Conservation (phyloP, 2,797 vertebrate genomes). For the Florisuga fusca region DNA sequence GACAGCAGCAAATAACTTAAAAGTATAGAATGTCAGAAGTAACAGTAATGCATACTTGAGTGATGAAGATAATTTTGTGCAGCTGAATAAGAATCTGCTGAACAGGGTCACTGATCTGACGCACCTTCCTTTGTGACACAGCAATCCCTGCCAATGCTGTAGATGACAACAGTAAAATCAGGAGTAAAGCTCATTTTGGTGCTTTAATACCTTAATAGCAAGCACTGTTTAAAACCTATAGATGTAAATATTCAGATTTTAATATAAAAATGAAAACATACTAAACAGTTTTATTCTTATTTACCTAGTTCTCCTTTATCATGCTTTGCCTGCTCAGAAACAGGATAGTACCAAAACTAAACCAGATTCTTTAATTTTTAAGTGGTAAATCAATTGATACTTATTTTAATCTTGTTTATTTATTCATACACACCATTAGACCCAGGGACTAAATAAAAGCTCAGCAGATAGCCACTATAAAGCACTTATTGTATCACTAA, state of each 20-base stretch:
- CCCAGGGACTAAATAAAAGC: neutral
- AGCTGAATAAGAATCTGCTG: conserved; percentile 90
- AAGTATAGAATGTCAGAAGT: conserved; percentile 6
- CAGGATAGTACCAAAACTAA: neutral
- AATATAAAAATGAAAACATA: neutral
- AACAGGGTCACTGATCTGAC: conserved; percentile 90
- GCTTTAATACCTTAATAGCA: neutral
- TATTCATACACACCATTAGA: neutral
- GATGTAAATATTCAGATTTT: neutral
- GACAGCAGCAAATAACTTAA: conserved; percentile 18
- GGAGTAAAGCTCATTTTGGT: conserved; percentile 37
- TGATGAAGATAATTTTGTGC: conserved; percentile 92
- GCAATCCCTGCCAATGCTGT: conserved; percentile 86
- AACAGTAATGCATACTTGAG: conserved; percentile 80
- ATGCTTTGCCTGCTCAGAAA: neutral
- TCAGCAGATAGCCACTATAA: neutral
- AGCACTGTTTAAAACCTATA: neutral
- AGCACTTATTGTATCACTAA: neutral
- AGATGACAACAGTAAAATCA: conserved; percentile 51
- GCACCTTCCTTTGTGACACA: conserved; percentile 89
- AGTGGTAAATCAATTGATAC: neutral
- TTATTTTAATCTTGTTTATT: neutral
- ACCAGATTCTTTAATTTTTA: neutral
- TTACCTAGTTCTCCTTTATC: neutral
- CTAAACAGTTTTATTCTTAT: neutral